These are phyloP conservation scores for Trochalopteron elliotii DNA, from an alignment of 2,113 vertebrate species.

Conservation along the genomic window DNA sequence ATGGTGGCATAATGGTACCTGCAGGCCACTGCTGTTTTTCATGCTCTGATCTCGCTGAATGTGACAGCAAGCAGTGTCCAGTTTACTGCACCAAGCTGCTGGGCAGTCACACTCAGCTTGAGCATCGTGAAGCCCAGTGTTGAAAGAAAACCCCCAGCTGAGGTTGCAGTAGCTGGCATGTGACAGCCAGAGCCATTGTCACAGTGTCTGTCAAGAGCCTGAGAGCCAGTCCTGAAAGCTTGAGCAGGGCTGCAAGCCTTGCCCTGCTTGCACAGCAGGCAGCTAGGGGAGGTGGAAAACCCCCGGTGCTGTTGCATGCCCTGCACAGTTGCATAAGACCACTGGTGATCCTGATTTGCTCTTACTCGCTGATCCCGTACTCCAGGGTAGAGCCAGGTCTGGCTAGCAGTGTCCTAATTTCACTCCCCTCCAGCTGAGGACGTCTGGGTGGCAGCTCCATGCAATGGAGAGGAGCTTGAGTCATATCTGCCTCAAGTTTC, in stretches of 20 bases:
- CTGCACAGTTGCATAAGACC: background rate
- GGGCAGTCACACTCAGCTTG: background rate
- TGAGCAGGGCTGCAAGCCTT: background rate
- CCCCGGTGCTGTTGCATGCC: rapidly evolving
- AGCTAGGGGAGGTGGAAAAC: background rate
- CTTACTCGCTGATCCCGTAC: rapidly evolving
- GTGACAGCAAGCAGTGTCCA: background rate
- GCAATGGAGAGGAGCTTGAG: background rate
- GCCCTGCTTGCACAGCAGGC: background rate
- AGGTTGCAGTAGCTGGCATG: background rate
- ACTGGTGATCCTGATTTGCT: background rate
- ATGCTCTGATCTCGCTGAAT: background rate
- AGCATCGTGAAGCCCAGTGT: background rate
- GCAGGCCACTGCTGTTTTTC: background rate
- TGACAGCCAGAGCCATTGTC: background rate
- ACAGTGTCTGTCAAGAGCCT: background rate
- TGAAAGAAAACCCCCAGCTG: background rate
- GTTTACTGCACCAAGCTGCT: background rate
- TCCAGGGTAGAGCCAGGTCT: background rate
- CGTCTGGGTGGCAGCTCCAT: background rate
- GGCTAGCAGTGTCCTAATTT: background rate
- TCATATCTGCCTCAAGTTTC: background rate
- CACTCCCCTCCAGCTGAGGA: background rate
- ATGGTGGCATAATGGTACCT: background rate
- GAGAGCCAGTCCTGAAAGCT: background rate